Conservation (phyloP, 2,797 vertebrate genomes). For the Distichodus sexfasciatus region DNA sequence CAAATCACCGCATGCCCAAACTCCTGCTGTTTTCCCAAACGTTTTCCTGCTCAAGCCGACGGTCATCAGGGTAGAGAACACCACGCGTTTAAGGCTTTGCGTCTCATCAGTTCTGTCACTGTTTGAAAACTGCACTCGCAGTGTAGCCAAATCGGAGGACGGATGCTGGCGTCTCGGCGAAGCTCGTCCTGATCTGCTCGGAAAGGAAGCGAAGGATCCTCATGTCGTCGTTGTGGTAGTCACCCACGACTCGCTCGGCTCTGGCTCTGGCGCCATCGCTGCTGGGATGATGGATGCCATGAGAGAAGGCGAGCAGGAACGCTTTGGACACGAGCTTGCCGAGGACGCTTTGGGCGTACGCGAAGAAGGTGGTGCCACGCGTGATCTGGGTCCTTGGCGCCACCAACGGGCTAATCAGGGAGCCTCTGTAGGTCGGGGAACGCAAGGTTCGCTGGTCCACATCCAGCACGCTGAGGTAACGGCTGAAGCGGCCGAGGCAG, state of each 20-base stretch:
- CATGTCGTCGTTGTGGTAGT: conserved; percentile 70
- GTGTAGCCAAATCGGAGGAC: conserved; percentile 83
- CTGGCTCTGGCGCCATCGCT: conserved; percentile 45
- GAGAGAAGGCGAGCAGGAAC: conserved; percentile 83
- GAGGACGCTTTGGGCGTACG: conserved; percentile 86
- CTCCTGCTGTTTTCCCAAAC: too few species aligned
- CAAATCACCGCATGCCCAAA: background rate
- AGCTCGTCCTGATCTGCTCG: conserved; percentile 83
- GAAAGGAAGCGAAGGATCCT: conserved; percentile 85
- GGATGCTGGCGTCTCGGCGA: conserved; percentile 71
- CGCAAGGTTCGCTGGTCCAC: conserved; percentile 83
- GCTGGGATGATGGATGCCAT: conserved; percentile 64
- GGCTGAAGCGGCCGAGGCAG: conserved; percentile 86
- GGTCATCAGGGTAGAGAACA: too few species aligned
- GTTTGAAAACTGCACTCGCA: conserved; percentile 54
- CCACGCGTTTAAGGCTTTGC: too few species aligned
- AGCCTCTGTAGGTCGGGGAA: conserved; percentile 76
- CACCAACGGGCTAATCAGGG: conserved; percentile 75
- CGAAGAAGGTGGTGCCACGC: conserved; percentile 85
- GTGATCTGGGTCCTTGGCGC: conserved; percentile 80
- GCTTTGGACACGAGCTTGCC: conserved; percentile 82
- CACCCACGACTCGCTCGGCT: background rate
- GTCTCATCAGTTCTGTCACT: conserved; percentile 1
- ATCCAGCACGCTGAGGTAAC: conserved; percentile 90
- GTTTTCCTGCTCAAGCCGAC: too few species aligned